Base-by-base conservation (phyloP, 64 coral and sea anemone genomes). In the Montipora cactus region DNA sequence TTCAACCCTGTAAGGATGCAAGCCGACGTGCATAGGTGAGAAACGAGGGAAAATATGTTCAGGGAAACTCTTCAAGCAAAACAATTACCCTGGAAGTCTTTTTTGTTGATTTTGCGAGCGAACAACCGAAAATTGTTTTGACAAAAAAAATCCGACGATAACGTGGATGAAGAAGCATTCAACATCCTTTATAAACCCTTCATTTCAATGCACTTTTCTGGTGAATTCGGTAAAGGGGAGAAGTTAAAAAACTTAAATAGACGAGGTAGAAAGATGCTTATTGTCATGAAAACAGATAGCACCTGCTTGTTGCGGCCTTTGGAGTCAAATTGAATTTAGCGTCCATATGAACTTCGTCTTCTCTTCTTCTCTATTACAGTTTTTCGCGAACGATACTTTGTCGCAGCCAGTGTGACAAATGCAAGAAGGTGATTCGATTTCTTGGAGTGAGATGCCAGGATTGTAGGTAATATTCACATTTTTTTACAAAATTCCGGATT, bases 391-490 rank as follows among this genome's bases (percentile, higher is more conserved):
- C 89, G 53, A 95, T 97, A 58, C 81, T 97, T 20, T 97, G 96
- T 75, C 83, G 93, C 59, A 79, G 89, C 23, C 88, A 82, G 62
- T 98, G 97, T 21, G 94, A 96, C 28, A 81, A 90, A 64, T 98
- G 97, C 49, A 90, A 85, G 62, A 95, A 96, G 52, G 90, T 88
- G 13, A 96, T 98, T 14, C 89, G 94, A 6, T 98, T 98, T 94
- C 66, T 94, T 21, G 97, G 97, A 6, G 75, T 96, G 59, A 84
- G 95, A 15, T 98, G 97, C 28, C 87, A 91, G 16, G 94, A 98
- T 87, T 98, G 97, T 88, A 95, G 94, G 97, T 98, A 57, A 55
- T 1, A 44, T 25, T 47, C 37, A 5, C 19, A 57, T 70, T 71
- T 75, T 79, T 49, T 44, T 53, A n/a, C 47, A 2, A 64, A 53